Conservation (phyloP, 2,797 vertebrate species). For the Lepus oiostolus region DNA sequence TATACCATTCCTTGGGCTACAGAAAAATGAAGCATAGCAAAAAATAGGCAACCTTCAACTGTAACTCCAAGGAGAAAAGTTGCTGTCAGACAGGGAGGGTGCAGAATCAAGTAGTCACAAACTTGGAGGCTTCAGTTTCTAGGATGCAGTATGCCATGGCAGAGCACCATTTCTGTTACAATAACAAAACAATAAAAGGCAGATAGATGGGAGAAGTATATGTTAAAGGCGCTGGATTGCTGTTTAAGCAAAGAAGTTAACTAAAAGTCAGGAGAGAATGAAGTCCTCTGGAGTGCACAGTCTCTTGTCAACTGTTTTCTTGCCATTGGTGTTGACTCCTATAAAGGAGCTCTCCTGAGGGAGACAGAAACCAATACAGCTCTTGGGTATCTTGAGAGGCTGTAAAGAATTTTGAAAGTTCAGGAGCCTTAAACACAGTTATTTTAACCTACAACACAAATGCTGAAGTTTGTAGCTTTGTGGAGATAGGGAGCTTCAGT, state of each 20-base stretch:
- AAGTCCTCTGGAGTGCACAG: neutral
- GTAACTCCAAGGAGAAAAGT: conserved; percentile 16
- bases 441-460: neutral
- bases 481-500: neutral
- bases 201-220: neutral
- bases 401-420: neutral
- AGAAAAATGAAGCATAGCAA: conserved; percentile 11
- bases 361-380: neutral
- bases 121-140: neutral
- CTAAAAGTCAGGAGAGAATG: neutral
- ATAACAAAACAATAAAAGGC: neutral
- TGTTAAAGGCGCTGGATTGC: conserved; percentile 8
- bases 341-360: neutral
- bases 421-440: neutral
- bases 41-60: neutral
- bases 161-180: neutral
- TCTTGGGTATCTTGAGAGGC: neutral
- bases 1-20: neutral
- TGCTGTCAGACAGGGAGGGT: neutral
- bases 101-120: neutral
- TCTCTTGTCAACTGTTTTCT: neutral
- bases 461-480: neutral
- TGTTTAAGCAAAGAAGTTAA: conserved; percentile 28
- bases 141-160: neutral
- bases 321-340: neutral